Evolutionary conservation across 2,113 vertebrate genomes (phyloP), one percentile per base, ranked within the genome.

Genomic region (Equus quagga): DNA sequence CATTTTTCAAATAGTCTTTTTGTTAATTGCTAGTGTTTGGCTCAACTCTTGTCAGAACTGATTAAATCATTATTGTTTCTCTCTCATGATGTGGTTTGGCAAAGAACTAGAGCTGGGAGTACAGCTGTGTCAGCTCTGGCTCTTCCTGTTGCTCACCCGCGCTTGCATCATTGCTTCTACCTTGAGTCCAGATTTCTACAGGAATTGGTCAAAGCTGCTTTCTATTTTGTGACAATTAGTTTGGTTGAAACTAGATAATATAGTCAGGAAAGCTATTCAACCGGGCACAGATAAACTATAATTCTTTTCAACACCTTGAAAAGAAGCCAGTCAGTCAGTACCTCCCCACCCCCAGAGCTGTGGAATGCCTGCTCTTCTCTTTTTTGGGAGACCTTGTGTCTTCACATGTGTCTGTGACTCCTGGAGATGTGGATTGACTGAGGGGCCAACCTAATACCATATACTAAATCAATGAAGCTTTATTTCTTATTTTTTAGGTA

Each of bases 161-260:
- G 28, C 46, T 49, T 19, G 3, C 12, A 2, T 24, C 8, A 0
- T 5, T 44, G 19, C 2, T 33, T 33, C 23, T 67, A 1, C 44
- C 33, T 36, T 31, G 7, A 2, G 64, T 33, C 70, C 51, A 3
- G 44, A n/a, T 69, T 49, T 79, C 62, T 28, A 4, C 3, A 46
- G 44, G 79, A 70, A 15, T 79, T 15, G 3, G 31, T 19, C 21
- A 19, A 73, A 94, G 51, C 41, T 80, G 76, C 44, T 93, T 36
- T 65, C 67, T 69, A 5, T 87, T 51, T 95, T 67, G 31, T 82
- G 73, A 67, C 56, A 28, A 26, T 60, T 76, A 12, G 8, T 88
- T 90, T 85, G 72, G 73, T 82, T 79, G 58, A 94, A 91, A 83
- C 31, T 56, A 56, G 65, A 19, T 86, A 46, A 28, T 89, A 46